Base-by-base conservation (phyloP, 2,797 vertebrate species). In the Corythornis leucogaster region DNA sequence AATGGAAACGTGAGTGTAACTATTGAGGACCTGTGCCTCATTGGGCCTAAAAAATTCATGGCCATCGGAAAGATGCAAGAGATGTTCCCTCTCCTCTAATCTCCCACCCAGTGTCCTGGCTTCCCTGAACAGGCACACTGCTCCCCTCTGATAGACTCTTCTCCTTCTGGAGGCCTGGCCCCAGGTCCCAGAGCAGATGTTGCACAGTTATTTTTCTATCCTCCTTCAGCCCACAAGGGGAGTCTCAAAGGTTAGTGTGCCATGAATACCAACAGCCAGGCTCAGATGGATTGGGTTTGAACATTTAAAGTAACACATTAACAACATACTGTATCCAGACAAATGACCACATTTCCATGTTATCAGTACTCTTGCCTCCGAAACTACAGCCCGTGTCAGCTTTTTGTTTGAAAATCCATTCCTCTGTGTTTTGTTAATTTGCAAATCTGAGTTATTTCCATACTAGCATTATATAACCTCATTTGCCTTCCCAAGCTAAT, bases 1-100 rank as follows among this genome's bases (percentile, higher is more conserved):
- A 80, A 48, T 8, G 12, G 10, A 7, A 55, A 62, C 24, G n/a
- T 1, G 25, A 42, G 25, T 57, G 85, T 48, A 50, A 55, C 9
- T 31, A 2, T 3, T 20, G 17, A 68, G 25, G 21, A 26, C 11
- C 7, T 26, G 10, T 18, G 30, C 7, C 11, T 79, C 22, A 35
- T 7, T 19, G 11, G 20, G n/a, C 24, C 11, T 31, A 22, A 40
- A 70, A 21, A 38, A 38, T 16, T 64, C 28, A 53, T 7, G 8
- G 12, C 9, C 55, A 15, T 19, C 1, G 2, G 17, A 42, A 79
- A 64, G 42, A 46, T 2, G 1, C 3, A 38, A 63, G 11, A 2
- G 51, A 40, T 16, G 9, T 8, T 55, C 10, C 7, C 12, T 42
- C 8, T 31, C 2, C 33, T 62, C 15, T 45, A 19, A 40, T 33